Evolutionary conservation across 1,140 invertebrate genomes (phyloP).

Genomic region (Venustaconcha ellipsiformis): DNA sequence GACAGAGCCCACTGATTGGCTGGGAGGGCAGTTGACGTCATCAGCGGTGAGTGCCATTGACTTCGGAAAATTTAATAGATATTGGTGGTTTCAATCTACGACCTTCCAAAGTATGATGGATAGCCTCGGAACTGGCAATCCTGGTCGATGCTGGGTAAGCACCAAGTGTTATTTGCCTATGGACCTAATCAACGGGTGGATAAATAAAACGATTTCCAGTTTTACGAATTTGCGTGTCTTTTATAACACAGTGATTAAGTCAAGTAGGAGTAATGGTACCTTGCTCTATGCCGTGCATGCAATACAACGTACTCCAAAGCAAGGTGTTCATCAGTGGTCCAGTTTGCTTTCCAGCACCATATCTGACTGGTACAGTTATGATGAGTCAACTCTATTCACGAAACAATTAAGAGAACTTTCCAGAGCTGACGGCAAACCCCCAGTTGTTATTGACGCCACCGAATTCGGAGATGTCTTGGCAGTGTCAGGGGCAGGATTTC

Average conservation of each 20-base stretch:
- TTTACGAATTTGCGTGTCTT: slow-evolving; percentile 20
- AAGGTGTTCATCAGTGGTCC: slow-evolving; percentile 10
- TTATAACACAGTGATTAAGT: slow-evolving; percentile 29
- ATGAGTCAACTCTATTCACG: slow-evolving; percentile 13
- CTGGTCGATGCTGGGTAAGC: slow-evolving; percentile 32
- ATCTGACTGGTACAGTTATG: slow-evolving; percentile 19
- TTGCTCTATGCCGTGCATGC: slow-evolving; percentile 4
- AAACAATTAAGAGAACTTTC: background rate
- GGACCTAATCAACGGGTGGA: slow-evolving; percentile 11
- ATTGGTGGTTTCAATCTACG: slow-evolving; percentile 15
- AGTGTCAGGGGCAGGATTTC: slow-evolving; percentile 14
- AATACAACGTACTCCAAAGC: slow-evolving; percentile 8
- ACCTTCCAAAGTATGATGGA: slow-evolving; percentile 26
- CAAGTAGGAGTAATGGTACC: background rate
- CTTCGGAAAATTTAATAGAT: slow-evolving; percentile 19
- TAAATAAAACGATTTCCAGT: slow-evolving; percentile 7
- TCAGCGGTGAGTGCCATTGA: slow-evolving; percentile 27
- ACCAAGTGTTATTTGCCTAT: slow-evolving; percentile 26
- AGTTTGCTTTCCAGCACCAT: slow-evolving; percentile 13
- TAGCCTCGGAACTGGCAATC: slow-evolving; percentile 23
- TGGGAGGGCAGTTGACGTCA: slow-evolving; percentile 30
- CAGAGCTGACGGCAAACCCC: background rate
- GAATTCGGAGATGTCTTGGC: slow-evolving; percentile 23
- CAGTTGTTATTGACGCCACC: slow-evolving; percentile 22
- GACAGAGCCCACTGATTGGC: slow-evolving; percentile 33